These are phyloP conservation scores for Atethmia centrago DNA, from an alignment of 2,888 invertebrate genomes.

Conservation along the genomic window DNA sequence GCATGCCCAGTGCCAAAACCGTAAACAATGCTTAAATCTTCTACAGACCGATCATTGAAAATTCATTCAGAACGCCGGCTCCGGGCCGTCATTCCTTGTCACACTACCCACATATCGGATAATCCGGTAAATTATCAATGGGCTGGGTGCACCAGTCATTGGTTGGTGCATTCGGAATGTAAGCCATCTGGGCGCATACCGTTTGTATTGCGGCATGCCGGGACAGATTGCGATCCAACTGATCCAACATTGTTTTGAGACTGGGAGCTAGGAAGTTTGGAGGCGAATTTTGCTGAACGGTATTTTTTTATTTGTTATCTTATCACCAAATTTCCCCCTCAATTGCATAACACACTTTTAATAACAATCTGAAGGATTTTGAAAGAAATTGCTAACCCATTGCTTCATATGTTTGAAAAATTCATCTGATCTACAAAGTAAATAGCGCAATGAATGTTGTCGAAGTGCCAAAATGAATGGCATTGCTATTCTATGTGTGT, in stretches of 20 bases:
- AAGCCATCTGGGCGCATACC: constrained; percentile 64
- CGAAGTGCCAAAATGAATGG: background rate
- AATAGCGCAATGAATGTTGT: background rate
- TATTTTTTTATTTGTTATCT: background rate
- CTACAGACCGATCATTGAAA: constrained; percentile 41
- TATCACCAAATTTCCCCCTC: background rate
- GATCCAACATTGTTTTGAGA: constrained; percentile 66
- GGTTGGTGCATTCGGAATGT: constrained; percentile 63
- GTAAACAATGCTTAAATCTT: constrained; percentile 46
- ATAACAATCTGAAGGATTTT: background rate
- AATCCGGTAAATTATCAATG: constrained; percentile 62
- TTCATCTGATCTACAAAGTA: background rate
- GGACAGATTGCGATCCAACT: constrained; percentile 69
- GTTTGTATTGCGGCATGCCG: constrained; percentile 67
- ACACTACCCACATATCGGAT: constrained; percentile 58
- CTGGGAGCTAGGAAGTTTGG: constrained; percentile 44
- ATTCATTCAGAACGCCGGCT: constrained; percentile 41
- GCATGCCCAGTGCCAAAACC: background rate
- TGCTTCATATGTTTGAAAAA: background rate
- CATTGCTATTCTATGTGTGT: too few relatives aligned
- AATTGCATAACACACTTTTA: background rate
- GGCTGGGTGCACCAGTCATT: constrained; percentile 57
- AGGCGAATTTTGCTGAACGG: constrained; percentile 7
- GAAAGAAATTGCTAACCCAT: background rate
- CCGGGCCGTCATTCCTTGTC: constrained; percentile 47